Base-by-base conservation (phyloP, 2,797 vertebrate genomes). In the Xiphorhynchus erythropygius region DNA sequence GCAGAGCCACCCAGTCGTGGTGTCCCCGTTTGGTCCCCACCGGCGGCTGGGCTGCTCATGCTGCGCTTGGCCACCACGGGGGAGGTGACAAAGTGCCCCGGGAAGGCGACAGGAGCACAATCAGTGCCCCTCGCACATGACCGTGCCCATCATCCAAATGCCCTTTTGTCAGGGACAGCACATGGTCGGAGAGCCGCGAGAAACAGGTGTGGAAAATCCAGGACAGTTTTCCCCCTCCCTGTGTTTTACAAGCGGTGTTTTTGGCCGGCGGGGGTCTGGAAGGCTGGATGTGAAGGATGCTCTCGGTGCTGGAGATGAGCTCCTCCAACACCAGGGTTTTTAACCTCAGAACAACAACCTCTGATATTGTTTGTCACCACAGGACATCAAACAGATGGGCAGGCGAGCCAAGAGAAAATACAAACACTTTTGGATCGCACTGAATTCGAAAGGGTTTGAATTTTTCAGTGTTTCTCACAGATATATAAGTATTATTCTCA, bases 281-380 rank as follows among this genome's bases (percentile, higher is more conserved):
- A 30, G 15, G 13, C 13, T 1, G 56, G 23, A 0, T 1, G 0
- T 0, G 49, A 30, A 53, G 69, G 59, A 12, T 37, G 21, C 6
- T 12, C 27, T 2, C 2, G 2, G 14, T 7, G 57, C 42, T 8
- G 0, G 10, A 6, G 37, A 4, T 2, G 32, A 47, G 0, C 75
- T 46, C 14, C 50, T 52, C 25, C 2, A 1, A 32, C 27, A 22
- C 5, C 56, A 1, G 42, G 1, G 2, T 42, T 44, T 30, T 22
- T 27, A 10, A 37, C 71, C 50, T 59, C 53, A 3, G 3, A 53
- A 33, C 82, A 21, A 21, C 60, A 35, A 4, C 15, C 35, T 39
- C 75, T 44, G 22, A 7, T 33, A 6, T 0, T 9, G 56, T 22
- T 28, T 22, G 63, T 68, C 86, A 44, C 83, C 79, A 3, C 57